Base-by-base conservation (phyloP, 2,888 invertebrate genomes). In the Ectemnius continuus region DNA sequence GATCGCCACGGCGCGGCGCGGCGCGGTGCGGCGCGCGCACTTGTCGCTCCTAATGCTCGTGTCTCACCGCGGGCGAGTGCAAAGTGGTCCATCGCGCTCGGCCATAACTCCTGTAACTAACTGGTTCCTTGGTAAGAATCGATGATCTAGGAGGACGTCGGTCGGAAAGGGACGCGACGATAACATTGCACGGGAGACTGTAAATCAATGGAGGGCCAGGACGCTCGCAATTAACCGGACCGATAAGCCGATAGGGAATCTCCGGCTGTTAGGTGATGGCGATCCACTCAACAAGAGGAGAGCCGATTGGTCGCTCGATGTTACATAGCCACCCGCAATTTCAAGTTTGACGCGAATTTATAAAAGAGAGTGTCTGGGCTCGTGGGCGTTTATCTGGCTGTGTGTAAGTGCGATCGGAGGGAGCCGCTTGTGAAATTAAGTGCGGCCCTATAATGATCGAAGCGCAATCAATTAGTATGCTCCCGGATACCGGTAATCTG, bases 141-240 rank as follows among this genome's bases (percentile, higher is more conserved):
- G 79, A 79, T 83, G 82, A 85, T 84, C 83, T 75, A 79, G 78
- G 80, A 77, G 81, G 80, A 20, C 77, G 65, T 71, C 69, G 72
- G 78, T 65, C 71, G 78, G 68, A 76, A 61, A 73, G 73, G 70
- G 76, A 83, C 82, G 72, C 61, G 76, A 76, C 73, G 76, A 84
- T 85, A 85, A 80, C 79, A 48, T 70, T 73, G 68, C 75, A 46
- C 72, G 78, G 63, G 60, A 67, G 64, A 61, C 76, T 84, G 84
- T 86, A 86, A 86, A 86, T 86, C 85, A 83, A 78, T 56, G 60
- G 56, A 11, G 70, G 64, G 67, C 73, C 74, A 78, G 77, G 84
- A 87, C 88, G 85, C 82, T 84, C 84, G 88, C 87, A 88, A 88
- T 88, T 88, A 88, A 88, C 88, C 85, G 84, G 85, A 85, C 79